Evolutionary conservation across 2,113 vertebrate species (phyloP).

Genomic region (Tichodroma muraria): DNA sequence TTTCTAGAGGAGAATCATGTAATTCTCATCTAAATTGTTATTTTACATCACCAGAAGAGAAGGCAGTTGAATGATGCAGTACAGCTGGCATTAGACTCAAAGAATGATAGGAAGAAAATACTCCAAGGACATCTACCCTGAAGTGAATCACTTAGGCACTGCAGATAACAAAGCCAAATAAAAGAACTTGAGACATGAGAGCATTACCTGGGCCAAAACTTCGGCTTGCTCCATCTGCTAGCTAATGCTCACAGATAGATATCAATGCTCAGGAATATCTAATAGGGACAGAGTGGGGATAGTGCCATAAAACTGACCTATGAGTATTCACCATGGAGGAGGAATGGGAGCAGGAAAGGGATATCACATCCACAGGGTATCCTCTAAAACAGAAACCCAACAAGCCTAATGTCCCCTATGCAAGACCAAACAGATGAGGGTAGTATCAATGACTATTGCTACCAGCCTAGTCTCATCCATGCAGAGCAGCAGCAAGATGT

Average conservation of each 20-base stretch:
- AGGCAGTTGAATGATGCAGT: background rate
- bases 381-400: background rate
- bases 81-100: background rate
- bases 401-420: background rate
- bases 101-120: background rate
- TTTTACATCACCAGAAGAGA: background rate
- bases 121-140: background rate
- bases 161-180: background rate
- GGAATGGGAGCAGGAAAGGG: background rate
- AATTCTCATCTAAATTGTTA: background rate
- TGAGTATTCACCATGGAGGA: background rate
- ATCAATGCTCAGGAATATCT: background rate
- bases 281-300: background rate
- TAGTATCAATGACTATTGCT: too few species aligned
- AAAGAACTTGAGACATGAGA: background rate
- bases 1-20: background rate
- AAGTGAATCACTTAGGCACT: background rate
- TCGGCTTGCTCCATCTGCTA: background rate
- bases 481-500: background rate
- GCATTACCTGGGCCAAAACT: background rate
- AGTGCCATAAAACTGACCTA: background rate
- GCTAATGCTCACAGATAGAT: background rate
- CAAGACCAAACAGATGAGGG: background rate
- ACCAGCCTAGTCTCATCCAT: background rate
- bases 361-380: fast-evolving